A percentile compares a stretch with the other conserved stretches of the same genome.
Conservation (phyloP, 2,797 vertebrate genomes). For the Chelmon rostratus region DNA sequence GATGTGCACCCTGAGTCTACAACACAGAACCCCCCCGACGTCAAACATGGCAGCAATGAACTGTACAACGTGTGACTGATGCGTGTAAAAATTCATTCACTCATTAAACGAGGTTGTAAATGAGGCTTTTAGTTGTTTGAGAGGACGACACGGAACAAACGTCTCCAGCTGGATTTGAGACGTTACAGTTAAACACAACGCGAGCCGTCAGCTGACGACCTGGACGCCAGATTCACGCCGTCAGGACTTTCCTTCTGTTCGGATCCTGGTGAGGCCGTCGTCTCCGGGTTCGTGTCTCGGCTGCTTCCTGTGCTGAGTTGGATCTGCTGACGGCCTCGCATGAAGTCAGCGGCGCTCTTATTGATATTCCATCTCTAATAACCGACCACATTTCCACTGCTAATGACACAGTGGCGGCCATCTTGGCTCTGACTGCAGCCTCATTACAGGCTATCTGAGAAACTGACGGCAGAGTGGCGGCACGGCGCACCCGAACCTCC, state of each 20-base stretch:
- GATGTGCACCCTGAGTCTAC: no score
- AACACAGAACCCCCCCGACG: no score
- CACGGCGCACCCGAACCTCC: constrained; percentile 22
- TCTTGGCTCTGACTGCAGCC: constrained; percentile 52
- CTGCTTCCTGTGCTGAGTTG: constrained; percentile 3
- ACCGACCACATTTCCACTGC: constrained; percentile 72
- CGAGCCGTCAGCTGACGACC: no score
- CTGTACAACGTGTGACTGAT: no score
- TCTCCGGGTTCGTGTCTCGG: constrained; percentile 18
- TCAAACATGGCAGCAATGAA: no score
- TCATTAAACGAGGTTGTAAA: no score
- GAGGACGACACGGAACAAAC: no score
- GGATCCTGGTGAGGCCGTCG: not conserved
- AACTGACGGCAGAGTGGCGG: constrained; percentile 27
- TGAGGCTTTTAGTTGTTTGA: no score
- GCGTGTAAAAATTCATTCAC: no score
- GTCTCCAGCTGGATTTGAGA: no score
- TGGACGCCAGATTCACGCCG: not conserved
- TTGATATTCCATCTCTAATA: constrained; percentile 70
- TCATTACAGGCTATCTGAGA: constrained; percentile 70
- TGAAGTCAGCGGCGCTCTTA: constrained; percentile 40
- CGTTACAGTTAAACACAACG: no score
- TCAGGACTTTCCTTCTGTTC: not conserved
- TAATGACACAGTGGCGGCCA: constrained; percentile 63
- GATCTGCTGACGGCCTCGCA: constrained; percentile 37